Percentiles rank a stretch among this genome's conserved stretches.
Evolutionary conservation across 2,797 vertebrate species (phyloP).

Genomic region (Chelmon rostratus): DNA sequence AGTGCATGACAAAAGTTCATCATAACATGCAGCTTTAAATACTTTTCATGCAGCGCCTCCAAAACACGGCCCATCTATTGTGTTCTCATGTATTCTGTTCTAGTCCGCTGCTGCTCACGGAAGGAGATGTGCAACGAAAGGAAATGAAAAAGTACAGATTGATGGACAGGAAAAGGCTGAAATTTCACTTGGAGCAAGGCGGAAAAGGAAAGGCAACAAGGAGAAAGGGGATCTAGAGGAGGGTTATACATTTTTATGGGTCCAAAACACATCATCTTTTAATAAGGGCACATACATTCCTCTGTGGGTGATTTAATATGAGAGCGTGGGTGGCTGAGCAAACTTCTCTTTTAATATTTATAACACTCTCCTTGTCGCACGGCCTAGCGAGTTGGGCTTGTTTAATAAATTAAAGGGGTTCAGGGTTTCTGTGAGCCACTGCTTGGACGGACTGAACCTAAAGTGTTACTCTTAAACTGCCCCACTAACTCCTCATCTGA

Average conservation of each 20-base stretch:
- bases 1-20: constrained; percentile 24
- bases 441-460: constrained; percentile 50
- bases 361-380: constrained; percentile 74
- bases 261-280: constrained; percentile 86
- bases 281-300: constrained; percentile 85
- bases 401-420: constrained; percentile 84
- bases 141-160: constrained; percentile 52
- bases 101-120: constrained; percentile 12
- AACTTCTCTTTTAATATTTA: constrained; percentile 87
- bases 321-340: constrained; percentile 74
- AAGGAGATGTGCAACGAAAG: constrained; percentile 37
- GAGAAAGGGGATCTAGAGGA: constrained; percentile 57
- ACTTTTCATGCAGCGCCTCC: constrained; percentile 5
- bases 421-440: constrained; percentile 63
- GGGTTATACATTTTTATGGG: constrained; percentile 78
- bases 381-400: constrained; percentile 69
- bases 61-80: constrained; percentile 27
- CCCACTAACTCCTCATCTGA: constrained; percentile 49
- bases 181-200: constrained; percentile 50
- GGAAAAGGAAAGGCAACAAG: constrained; percentile 30
- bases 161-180: constrained; percentile 61
- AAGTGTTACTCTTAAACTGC: constrained; percentile 57
- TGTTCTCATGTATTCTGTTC: constrained; percentile 48
- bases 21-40: constrained; percentile 34
- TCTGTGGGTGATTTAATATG: constrained; percentile 85